A percentile compares a stretch with the other conserved stretches of the same genome.
Conservation (phyloP, 2,113 vertebrate genomes). For the Seriola dumerili region DNA sequence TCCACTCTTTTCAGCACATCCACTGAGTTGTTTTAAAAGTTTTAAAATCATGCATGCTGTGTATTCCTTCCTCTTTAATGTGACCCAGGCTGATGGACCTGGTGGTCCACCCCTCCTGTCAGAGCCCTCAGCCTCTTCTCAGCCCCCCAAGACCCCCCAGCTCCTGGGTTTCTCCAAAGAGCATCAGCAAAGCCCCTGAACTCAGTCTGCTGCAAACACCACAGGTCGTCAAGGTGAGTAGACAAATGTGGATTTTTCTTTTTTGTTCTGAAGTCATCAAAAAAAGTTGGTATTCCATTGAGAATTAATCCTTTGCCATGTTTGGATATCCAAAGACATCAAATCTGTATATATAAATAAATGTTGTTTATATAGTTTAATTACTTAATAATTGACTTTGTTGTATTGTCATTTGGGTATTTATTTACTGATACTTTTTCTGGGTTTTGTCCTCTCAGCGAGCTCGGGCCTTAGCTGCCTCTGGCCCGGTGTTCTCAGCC, state of each 20-base stretch:
- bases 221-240: slow-evolving; percentile 91
- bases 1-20: too few relatives aligned
- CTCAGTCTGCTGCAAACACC: slow-evolving; percentile 92
- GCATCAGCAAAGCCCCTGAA: slow-evolving; percentile 84
- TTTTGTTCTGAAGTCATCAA: too few relatives aligned
- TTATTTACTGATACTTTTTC: background rate
- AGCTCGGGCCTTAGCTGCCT: slow-evolving; percentile 89
- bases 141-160: slow-evolving; percentile 76
- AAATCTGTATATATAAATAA: too few relatives aligned
- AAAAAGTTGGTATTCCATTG: too few relatives aligned
- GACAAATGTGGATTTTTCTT: background rate
- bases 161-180: slow-evolving; percentile 77
- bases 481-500: slow-evolving; percentile 86
- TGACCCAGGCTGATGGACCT: slow-evolving; percentile 87
- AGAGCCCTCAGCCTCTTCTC: slow-evolving; percentile 68
- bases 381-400: background rate
- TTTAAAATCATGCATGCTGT: slow-evolving; percentile 1
- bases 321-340: too few relatives aligned
- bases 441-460: slow-evolving; percentile 78
- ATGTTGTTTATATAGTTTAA: too few relatives aligned
- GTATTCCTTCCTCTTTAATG: background rate
- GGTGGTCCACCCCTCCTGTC: slow-evolving; percentile 87
- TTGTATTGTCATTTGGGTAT: background rate
- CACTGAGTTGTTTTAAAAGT: too few relatives aligned
- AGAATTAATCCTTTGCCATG: too few relatives aligned